Percentiles rank a stretch among this genome's conserved stretches.
Conservation (phyloP, 2,797 vertebrate genomes). For the Semaprochilodus insignis region DNA sequence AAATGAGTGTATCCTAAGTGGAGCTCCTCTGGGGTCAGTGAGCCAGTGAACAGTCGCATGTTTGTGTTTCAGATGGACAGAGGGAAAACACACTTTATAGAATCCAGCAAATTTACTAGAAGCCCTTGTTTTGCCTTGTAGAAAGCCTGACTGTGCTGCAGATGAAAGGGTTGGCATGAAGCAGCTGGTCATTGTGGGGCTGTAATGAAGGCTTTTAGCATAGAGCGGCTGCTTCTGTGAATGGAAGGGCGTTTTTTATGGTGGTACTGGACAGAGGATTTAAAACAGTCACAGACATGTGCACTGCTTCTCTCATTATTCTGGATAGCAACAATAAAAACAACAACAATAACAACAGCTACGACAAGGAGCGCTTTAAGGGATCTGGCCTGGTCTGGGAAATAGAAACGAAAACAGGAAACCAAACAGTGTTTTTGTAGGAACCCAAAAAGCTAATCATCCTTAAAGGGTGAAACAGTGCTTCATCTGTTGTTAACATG, state of each 20-base stretch:
- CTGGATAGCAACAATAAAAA: background rate
- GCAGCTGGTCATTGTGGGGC: slow-evolving; percentile 1
- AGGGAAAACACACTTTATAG: too few species aligned
- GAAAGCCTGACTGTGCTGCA: background rate
- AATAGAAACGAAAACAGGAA: too few species aligned
- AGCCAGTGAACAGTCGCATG: background rate
- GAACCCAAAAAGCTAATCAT: too few species aligned
- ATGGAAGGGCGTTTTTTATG: background rate
- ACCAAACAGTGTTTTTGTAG: too few species aligned
- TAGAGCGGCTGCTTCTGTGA: background rate
- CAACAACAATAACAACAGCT: background rate
- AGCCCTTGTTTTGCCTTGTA: background rate
- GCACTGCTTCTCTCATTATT: background rate
- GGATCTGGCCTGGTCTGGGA: too few species aligned
- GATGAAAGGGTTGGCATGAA: slow-evolving; percentile 6
- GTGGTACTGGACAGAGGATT: background rate
- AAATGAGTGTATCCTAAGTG: background rate
- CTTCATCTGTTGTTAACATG: background rate
- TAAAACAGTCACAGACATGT: background rate
- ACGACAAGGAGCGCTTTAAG: too few species aligned
- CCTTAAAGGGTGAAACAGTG: too few species aligned
- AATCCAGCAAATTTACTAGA: background rate
- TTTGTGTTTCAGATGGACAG: background rate
- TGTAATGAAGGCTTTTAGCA: background rate
- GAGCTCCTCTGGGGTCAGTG: background rate